phyloP scores from a whole-genome alignment of 2,888 invertebrate genomes.

The Apamea anceps region DNA sequence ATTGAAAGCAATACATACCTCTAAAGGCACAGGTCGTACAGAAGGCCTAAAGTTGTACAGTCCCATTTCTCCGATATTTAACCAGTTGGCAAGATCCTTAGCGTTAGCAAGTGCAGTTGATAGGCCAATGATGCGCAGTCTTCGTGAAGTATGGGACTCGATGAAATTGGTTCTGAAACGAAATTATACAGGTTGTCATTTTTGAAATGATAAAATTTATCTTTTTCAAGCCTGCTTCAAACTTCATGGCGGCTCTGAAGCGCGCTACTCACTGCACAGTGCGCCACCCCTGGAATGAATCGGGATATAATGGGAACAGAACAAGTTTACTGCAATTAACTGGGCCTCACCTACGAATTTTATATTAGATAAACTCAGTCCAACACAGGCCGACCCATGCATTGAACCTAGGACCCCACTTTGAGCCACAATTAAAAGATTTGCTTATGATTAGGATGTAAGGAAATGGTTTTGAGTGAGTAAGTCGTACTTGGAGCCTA shows the following conservation, averaged over 20 bases:
- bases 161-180: constrained; percentile 96
- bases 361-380: not conserved
- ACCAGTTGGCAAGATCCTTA: constrained; percentile 98
- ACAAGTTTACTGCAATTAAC: not conserved
- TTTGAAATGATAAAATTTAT: too few relatives aligned
- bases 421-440: too few relatives aligned
- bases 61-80: constrained; percentile 96
- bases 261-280: too few relatives aligned
- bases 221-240: too few relatives aligned
- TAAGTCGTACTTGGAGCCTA: too few relatives aligned
- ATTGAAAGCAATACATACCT: constrained; percentile 81
- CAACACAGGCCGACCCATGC: not conserved
- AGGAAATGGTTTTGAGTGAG: too few relatives aligned
- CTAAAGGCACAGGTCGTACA: constrained; percentile 98
- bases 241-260: too few relatives aligned
- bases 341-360: not conserved
- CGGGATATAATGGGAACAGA: not conserved
- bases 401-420: not conserved
- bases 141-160: constrained; percentile 95
- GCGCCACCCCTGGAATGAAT: too few relatives aligned
- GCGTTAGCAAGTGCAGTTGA: constrained; percentile 99
- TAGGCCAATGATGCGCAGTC: constrained; percentile 97
- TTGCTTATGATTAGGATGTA: too few relatives aligned
- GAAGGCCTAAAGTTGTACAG: constrained; percentile 99
- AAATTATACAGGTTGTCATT: too few relatives aligned